Percentiles rank a stretch among this genome's conserved stretches.
Evolutionary conservation across 2,888 invertebrate genomes (phyloP).

Genomic region (Galeruca laticollis): DNA sequence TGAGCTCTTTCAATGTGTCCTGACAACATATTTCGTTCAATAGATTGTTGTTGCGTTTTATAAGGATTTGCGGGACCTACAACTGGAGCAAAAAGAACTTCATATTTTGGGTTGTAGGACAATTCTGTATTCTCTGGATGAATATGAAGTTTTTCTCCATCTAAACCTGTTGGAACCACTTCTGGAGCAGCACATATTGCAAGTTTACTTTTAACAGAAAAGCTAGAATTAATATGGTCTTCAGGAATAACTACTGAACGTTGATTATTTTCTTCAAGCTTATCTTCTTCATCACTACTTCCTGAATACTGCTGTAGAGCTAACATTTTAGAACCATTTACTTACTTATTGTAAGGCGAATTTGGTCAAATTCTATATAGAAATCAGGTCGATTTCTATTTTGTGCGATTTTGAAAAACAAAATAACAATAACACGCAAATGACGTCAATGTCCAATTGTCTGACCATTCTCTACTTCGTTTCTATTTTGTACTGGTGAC

Average conservation of each 20-base stretch:
- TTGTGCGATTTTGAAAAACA: no score
- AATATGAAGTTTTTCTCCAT: slow-evolving; percentile 78
- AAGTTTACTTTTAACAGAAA: slow-evolving; percentile 74
- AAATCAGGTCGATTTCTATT: no score
- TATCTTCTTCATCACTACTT: slow-evolving; percentile 74
- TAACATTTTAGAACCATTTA: slow-evolving; percentile 70
- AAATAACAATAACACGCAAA: no score
- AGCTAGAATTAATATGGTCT: slow-evolving; percentile 63
- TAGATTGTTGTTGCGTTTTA: slow-evolving; percentile 89
- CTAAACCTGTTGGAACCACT: slow-evolving; percentile 83
- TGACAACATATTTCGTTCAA: slow-evolving; percentile 90
- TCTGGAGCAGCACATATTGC: slow-evolving; percentile 86
- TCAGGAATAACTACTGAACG: neutral
- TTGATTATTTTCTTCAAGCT: slow-evolving; percentile 51
- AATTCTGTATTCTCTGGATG: slow-evolving; percentile 87
- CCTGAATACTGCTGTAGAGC: slow-evolving; percentile 81
- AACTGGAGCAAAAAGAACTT: slow-evolving; percentile 92
- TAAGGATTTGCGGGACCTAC: slow-evolving; percentile 95
- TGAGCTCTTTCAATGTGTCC: slow-evolving; percentile 96
- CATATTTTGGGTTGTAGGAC: slow-evolving; percentile 91
- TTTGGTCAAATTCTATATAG: no score
- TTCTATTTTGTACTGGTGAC: no score
- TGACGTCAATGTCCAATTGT: no score
- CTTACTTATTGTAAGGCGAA: neutral
- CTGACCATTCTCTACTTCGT: no score